These are phyloP conservation scores for Sylvia atricapilla DNA, from an alignment of 2,113 vertebrate genomes.

Conservation along the genomic window DNA sequence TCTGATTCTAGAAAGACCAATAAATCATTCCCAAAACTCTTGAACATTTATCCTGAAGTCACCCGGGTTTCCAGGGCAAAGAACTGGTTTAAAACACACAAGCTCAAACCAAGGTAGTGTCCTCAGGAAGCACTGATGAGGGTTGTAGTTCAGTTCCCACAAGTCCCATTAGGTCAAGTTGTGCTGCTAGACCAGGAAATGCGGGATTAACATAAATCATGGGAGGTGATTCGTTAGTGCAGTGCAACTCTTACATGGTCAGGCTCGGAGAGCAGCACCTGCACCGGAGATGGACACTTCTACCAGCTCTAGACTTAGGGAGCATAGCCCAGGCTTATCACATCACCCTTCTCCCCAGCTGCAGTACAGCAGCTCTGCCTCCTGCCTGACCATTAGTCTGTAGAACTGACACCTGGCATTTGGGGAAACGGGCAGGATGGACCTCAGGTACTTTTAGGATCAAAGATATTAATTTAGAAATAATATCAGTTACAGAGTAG, in stretches of 20 bases:
- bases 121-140: background rate
- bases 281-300: background rate
- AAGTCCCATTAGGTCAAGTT: background rate
- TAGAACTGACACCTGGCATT: background rate
- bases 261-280: background rate
- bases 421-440: background rate
- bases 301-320: background rate
- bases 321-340: background rate
- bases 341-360: background rate
- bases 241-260: background rate
- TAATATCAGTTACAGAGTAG: background rate
- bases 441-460: background rate
- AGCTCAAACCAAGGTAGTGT: background rate
- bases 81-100: background rate
- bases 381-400: background rate
- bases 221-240: background rate
- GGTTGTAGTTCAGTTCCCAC: background rate
- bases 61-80: background rate
- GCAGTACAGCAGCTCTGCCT: background rate
- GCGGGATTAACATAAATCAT: background rate
- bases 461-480: background rate
- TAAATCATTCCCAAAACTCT: background rate
- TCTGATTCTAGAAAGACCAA: background rate
- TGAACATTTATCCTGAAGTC: background rate
- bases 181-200: background rate